A percentile compares a stretch with the other conserved stretches of the same genome.
These are phyloP conservation scores for Ataeniobius toweri DNA, from an alignment of 2,797 vertebrate species.

Conservation along the genomic window DNA sequence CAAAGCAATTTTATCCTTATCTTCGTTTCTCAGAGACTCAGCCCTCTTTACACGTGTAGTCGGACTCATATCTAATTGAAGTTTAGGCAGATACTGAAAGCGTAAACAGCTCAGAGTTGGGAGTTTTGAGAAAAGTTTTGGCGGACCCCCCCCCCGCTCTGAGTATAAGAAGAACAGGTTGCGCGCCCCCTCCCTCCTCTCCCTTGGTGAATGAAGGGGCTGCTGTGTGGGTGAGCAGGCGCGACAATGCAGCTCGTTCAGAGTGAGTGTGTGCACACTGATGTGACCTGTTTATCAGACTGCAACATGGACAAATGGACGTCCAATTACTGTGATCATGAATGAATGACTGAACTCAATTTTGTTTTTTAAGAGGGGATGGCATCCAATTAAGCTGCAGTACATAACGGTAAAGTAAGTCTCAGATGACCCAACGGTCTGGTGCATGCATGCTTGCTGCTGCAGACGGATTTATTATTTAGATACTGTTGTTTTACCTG, in stretches of 20 bases:
- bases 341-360: neutral
- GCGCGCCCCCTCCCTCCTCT: neutral
- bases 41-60: neutral
- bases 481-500: constrained; percentile 16
- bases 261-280: constrained; percentile 22
- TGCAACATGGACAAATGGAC: constrained; percentile 1
- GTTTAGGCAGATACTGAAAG: neutral
- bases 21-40: neutral
- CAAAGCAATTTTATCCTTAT: neutral
- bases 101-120: neutral
- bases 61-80: neutral
- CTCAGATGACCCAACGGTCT: constrained; percentile 7
- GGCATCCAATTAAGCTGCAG: constrained; percentile 7
- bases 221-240: constrained; percentile 40
- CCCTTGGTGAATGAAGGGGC: constrained; percentile 31
- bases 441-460: neutral
- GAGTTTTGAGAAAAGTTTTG: constrained; percentile 44
- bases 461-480: constrained; percentile 28
- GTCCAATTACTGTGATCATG: constrained; percentile 27
- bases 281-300: constrained; percentile 44
- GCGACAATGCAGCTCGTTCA: constrained; percentile 53
- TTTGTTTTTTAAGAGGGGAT: neutral
- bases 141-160: constrained; percentile 18
- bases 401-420: neutral
- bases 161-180: constrained; percentile 39